Conservation (phyloP, 2,888 invertebrate genomes). For the Odiellus spinosus region DNA sequence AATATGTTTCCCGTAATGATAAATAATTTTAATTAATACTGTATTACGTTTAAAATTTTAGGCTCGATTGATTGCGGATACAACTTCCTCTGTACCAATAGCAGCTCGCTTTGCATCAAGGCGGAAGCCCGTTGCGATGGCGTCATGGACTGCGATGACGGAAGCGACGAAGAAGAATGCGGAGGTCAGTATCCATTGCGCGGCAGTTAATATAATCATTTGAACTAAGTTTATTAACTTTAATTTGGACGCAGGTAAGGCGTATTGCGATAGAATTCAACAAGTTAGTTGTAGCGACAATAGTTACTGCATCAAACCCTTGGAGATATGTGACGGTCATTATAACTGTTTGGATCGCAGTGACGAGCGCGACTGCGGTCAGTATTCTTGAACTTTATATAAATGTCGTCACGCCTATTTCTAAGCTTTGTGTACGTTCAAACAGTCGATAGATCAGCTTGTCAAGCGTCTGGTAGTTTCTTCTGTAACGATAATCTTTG, state of each 20-base stretch:
- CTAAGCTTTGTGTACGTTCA: neutral
- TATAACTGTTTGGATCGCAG: constrained; percentile 21
- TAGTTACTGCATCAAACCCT: constrained; percentile 17
- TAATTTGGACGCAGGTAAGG: no score
- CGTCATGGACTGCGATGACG: neutral
- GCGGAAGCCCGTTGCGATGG: neutral
- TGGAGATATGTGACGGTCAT: constrained; percentile 18
- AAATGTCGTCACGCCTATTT: neutral
- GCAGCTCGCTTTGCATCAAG: neutral
- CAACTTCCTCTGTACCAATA: neutral
- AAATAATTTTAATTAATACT: no score
- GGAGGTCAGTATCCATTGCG: no score
- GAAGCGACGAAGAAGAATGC: neutral
- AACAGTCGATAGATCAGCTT: constrained; percentile 16
- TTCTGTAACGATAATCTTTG: constrained; percentile 44
- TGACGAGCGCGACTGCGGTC: constrained; percentile 21
- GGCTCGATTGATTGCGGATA: no score
- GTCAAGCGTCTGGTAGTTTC: constrained; percentile 26
- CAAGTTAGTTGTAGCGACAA: constrained; percentile 18
- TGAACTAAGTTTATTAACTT: no score
- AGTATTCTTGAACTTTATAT: neutral
- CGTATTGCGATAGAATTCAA: neutral
- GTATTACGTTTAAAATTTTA: no score
- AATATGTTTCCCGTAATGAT: no score
- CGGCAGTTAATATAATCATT: no score